A percentile compares a stretch with the other conserved stretches of the same genome.
These are phyloP conservation scores for Datnioides undecimradiatus DNA, from an alignment of 2,113 vertebrate species.

Conservation along the genomic window DNA sequence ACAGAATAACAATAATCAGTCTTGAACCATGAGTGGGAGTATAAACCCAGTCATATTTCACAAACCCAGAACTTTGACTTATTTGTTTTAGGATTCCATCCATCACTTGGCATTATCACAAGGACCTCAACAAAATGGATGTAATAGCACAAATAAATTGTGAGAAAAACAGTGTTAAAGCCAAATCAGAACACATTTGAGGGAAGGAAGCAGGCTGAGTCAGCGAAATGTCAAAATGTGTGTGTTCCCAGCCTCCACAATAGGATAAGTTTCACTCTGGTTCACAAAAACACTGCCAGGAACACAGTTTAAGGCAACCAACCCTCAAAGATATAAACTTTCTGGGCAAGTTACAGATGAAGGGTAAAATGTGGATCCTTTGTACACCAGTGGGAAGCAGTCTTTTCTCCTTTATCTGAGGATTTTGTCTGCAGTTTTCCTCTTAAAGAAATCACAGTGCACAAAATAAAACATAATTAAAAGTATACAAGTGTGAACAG, in stretches of 20 bases:
- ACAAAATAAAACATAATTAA: too few relatives aligned
- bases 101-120: not conserved
- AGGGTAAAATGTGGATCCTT: not conserved
- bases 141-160: not conserved
- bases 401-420: not conserved
- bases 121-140: not conserved
- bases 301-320: not conserved
- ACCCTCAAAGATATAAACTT: conserved; percentile 16
- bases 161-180: not conserved
- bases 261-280: not conserved
- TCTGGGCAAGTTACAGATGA: not conserved
- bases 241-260: not conserved
- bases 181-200: not conserved
- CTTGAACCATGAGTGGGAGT: not conserved
- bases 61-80: not conserved
- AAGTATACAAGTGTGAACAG: not conserved
- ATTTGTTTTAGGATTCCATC: not conserved
- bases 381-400: not conserved
- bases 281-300: not conserved
- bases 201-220: not conserved
- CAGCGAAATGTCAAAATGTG: not conserved
- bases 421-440: not conserved
- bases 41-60: too few relatives aligned
- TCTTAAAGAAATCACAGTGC: not conserved
- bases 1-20: not conserved